Percentiles rank a stretch among this genome's conserved stretches.
These are phyloP conservation scores for Cyanoderma ruficeps DNA, from an alignment of 2,113 vertebrate genomes.

Conservation along the genomic window DNA sequence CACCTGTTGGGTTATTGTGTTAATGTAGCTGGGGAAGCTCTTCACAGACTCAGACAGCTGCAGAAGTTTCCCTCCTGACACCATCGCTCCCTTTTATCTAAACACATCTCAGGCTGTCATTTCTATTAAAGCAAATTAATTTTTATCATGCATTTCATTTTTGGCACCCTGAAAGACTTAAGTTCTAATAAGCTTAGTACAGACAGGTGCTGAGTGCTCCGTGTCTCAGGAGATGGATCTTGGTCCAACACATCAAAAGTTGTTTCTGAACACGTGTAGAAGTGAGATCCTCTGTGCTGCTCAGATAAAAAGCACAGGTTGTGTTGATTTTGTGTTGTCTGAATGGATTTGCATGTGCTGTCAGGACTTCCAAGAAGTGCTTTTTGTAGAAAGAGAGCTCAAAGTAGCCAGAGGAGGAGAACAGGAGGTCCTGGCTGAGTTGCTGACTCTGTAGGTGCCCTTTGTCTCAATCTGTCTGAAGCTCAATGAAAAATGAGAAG, in stretches of 20 bases:
- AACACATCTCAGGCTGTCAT: background rate
- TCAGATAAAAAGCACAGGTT: background rate
- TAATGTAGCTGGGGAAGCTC: background rate
- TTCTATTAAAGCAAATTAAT: background rate
- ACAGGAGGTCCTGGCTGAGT: background rate
- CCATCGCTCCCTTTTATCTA: background rate
- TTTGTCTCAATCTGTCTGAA: background rate
- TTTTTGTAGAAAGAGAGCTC: background rate
- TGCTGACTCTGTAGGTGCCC: background rate
- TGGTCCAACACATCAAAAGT: background rate
- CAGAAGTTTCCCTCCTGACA: background rate
- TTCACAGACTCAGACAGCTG: background rate
- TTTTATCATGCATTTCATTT: background rate
- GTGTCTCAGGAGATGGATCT: background rate
- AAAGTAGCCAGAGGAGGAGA: background rate
- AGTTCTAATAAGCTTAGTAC: background rate
- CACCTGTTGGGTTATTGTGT: background rate
- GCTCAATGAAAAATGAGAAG: background rate
- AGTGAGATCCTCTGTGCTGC: conserved; percentile 2
- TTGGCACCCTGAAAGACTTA: background rate
- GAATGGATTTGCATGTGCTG: background rate
- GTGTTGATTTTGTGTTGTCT: background rate
- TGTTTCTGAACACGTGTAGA: background rate
- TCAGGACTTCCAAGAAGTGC: background rate
- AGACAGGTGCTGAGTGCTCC: background rate